Percentiles rank a stretch among this genome's conserved stretches.
Conservation (phyloP, 2,888 invertebrate genomes). For the Cordilura impudica region DNA sequence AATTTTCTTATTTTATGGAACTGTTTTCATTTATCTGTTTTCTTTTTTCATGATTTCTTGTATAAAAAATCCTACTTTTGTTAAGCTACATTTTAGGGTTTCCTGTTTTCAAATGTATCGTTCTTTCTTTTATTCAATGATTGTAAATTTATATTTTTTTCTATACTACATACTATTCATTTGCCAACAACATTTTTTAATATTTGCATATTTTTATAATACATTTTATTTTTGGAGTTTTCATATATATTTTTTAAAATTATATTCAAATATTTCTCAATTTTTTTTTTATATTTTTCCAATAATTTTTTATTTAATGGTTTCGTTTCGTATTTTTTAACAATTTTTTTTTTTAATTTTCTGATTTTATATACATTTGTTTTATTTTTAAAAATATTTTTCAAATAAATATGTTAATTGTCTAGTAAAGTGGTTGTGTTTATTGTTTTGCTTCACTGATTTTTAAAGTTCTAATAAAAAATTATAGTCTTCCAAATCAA, state of each 20-base stretch:
- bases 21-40: constrained; percentile 25
- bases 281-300: constrained; percentile 15
- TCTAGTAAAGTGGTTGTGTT: not conserved
- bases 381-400: constrained; percentile 12
- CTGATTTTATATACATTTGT: constrained; percentile 45
- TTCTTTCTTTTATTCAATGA: constrained; percentile 24
- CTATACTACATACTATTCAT: constrained; percentile 46
- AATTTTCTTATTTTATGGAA: constrained; percentile 28
- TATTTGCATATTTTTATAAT: constrained; percentile 34
- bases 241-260: constrained; percentile 1
- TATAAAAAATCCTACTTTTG: constrained; percentile 46
- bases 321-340: constrained; percentile 11
- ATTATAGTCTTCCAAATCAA: no score
- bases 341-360: constrained; percentile 20
- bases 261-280: constrained; percentile 5
- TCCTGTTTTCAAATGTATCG: constrained; percentile 7
- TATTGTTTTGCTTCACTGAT: constrained; percentile 2
- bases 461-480: no score
- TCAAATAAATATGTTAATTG: not conserved
- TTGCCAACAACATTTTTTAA: constrained; percentile 55
- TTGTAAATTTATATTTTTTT: constrained; percentile 41
- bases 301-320: not conserved
- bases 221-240: constrained; percentile 27
- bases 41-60: constrained; percentile 37
- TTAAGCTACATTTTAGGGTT: constrained; percentile 25